phyloP scores from a whole-genome alignment of 2,797 vertebrate genomes.

The Philypnodon macrostomus region DNA sequence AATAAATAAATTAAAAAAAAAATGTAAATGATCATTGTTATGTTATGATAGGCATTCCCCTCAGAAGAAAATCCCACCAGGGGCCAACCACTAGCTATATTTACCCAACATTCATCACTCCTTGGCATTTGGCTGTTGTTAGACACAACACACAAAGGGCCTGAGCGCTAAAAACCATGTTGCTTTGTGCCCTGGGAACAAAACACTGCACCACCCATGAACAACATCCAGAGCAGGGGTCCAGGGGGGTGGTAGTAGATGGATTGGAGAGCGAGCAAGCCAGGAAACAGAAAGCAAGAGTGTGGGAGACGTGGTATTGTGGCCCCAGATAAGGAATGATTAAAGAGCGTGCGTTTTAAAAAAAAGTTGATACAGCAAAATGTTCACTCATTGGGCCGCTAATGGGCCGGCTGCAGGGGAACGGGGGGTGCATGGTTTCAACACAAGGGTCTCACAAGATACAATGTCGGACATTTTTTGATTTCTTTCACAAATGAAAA shows the following conservation, averaged over 20 bases:
- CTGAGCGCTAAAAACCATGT: conserved; percentile 6
- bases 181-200: conserved; percentile 35
- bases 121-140: conserved; percentile 31
- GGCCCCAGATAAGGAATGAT: conserved; percentile 86
- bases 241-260: neutral
- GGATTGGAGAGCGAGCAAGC: conserved; percentile 28
- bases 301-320: conserved; percentile 60
- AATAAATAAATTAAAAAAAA: too few species aligned
- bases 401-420: conserved; percentile 72
- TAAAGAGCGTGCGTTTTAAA: conserved; percentile 82
- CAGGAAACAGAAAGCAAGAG: conserved; percentile 23
- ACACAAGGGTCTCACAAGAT: conserved; percentile 83
- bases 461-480: conserved; percentile 24
- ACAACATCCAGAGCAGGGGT: conserved; percentile 34
- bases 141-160: conserved; percentile 48
- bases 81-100: conserved; percentile 27
- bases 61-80: conserved; percentile 1
- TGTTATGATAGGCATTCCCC: neutral
- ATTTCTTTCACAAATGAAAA: neutral
- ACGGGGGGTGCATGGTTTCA: conserved; percentile 78
- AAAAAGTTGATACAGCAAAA: conserved; percentile 79
- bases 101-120: conserved; percentile 64
- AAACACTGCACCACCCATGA: conserved; percentile 55
- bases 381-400: conserved; percentile 83
- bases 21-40: too few species aligned